Evolutionary conservation across 2,888 invertebrate species (phyloP), one percentile per base, ranked within the genome.

Genomic region (Andrena fulva): DNA sequence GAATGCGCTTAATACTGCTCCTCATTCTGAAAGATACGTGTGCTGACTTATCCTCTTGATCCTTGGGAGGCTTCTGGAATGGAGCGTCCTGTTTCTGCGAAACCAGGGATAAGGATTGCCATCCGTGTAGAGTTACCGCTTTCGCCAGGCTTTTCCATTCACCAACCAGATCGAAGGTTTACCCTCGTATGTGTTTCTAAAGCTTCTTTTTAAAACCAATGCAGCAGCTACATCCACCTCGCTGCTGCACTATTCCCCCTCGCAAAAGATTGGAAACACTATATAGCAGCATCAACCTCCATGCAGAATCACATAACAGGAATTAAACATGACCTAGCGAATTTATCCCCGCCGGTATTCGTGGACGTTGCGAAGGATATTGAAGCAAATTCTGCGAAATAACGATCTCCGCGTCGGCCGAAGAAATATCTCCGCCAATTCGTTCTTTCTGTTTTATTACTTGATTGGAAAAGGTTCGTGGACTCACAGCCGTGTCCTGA

Each of bases 351-450:
- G n/a, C 29, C 16, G 5, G 70, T n/a, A 62, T 70, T 24, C 33
- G 50, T 20, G 50, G n/a, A 52, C 59, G 12, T 27, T 24, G 76
- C 35, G 27, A 31, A 20, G n/a, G 63, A 63, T 63, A 68, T 80
- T 63, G 73, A 79, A 79, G 80, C 56, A 80, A 72, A 80, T 80
- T 72, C 68, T 54, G 24, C 80, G 80, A 64, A 80, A 80, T 80
- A 76, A 82, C 82, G 75, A 82, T 82, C 75, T 64, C 80, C 35
- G 52, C 72, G 72, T 72, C 80, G 63, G 4, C 20, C 56, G 63
- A 52, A 79, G 80, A 79, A 68, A 80, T 80, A 80, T 80, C 68
- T 42, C 6, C 50, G 8, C 50, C 80, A 52, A 80, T 80, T 73
- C 72, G 56, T 80, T 80, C 35, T 50, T 52, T 6, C 56, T 59